Evolutionary conservation across 2,797 vertebrate species (phyloP), one percentile per base, ranked within the genome.

Genomic region (Chelon labrosus): DNA sequence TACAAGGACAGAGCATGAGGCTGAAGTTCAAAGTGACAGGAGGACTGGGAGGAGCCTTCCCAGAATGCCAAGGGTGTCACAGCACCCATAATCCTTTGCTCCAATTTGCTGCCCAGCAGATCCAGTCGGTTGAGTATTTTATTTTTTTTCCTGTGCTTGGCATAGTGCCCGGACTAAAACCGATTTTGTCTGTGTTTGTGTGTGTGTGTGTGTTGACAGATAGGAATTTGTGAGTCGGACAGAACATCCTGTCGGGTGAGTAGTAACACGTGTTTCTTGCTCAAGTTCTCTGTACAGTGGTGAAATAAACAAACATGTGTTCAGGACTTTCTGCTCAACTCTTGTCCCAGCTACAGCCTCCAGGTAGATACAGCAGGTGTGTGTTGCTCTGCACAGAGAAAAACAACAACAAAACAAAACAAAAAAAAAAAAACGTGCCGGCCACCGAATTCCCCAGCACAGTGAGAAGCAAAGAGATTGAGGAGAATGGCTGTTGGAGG

Each of bases 111-210:
- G 78, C 78, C 83, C 73, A 82, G 85, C 77, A 85, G 83, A 92
- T 91, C 91, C 76, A 63, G 93, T 93, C 37, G 53, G 85, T 85
- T 84, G 66, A 86, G 89, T 61, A 85, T 70, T 76, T 70, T 42
- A 11, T 10, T 70, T 66, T 50, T 51, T 55, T 49, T 47, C 37
- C 77, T 65, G 65, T 81, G 73, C 65, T 78, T 84, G 80, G 82
- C 76, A 60, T 57, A 35, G 31, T 68, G 73, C 82, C 78, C 75
- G 3, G 50, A 61, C 76, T 85, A 80, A 84, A 83, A 77, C 77
- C 47, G 63, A 76, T 50, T 75, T 61, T 63, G 67, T 79, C 51
- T 70, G 41, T 19, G 25, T 63, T 74, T 38, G 35, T 65, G 65
- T 42, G 62, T 64, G 37, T n/a, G n/a, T 52, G 69, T 58, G 60